These are phyloP conservation scores for Nymphicus hollandicus DNA, from an alignment of 2,113 vertebrate genomes.

Conservation along the genomic window DNA sequence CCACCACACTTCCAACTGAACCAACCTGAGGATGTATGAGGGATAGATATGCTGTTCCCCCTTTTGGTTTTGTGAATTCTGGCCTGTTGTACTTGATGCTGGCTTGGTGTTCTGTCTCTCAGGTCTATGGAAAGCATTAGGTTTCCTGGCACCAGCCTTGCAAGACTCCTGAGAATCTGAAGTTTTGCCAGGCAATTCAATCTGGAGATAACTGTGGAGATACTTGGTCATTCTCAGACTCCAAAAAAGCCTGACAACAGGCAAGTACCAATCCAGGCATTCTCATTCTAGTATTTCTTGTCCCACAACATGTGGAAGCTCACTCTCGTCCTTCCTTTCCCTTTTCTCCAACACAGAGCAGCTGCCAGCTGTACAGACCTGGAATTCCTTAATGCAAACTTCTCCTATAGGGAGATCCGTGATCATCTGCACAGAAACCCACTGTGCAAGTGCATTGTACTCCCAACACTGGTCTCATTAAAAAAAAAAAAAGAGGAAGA, in stretches of 20 bases:
- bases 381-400: background rate
- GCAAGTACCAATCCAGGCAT: background rate
- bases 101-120: background rate
- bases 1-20: background rate
- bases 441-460: background rate
- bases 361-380: background rate
- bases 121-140: background rate
- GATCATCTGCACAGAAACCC: background rate
- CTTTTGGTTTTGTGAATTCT: background rate
- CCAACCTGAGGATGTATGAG: background rate
- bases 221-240: background rate
- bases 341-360: background rate
- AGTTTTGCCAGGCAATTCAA: background rate
- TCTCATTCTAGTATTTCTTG: background rate
- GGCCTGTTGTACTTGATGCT: fast-evolving
- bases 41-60: background rate
- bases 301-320: background rate
- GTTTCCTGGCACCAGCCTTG: background rate
- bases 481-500: background rate
- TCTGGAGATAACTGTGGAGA: background rate
- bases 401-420: background rate
- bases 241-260: background rate
- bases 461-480: background rate
- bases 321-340: background rate
- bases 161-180: background rate